Conservation (phyloP, 2,797 vertebrate species). For the Sebastes steindachneri region DNA sequence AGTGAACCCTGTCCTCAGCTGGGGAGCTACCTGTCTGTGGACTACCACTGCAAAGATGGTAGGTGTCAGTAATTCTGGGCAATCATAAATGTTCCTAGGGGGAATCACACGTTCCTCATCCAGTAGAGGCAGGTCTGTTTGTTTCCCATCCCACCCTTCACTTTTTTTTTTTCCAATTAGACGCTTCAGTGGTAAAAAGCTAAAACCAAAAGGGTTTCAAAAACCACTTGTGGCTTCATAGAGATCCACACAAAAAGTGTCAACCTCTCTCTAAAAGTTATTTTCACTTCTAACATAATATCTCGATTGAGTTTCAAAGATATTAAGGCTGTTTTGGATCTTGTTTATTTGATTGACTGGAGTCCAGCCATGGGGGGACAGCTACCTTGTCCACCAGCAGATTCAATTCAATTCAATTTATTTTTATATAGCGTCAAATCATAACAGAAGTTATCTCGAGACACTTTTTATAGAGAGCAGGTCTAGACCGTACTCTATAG, state of each 20-base stretch:
- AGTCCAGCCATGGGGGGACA: neutral
- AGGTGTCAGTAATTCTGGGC: constrained; percentile 37
- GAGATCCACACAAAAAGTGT: neutral
- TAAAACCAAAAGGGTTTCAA: neutral
- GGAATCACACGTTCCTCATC: neutral
- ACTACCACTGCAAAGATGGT: constrained; percentile 91
- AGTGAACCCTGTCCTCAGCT: constrained; percentile 85
- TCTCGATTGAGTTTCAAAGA: neutral
- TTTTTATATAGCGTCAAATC: no score
- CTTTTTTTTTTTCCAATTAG: neutral
- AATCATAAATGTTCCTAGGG: neutral
- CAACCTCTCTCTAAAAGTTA: neutral
- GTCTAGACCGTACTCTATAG: no score
- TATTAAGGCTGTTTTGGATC: neutral
- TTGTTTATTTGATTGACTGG: neutral
- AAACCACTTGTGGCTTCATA: neutral
- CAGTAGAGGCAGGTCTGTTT: neutral
- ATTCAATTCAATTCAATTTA: no score
- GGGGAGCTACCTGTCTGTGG: constrained; percentile 89
- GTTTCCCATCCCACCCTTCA: neutral
- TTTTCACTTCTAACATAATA: neutral
- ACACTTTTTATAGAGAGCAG: no score
- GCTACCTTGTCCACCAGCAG: neutral
- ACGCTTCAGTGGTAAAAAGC: neutral
- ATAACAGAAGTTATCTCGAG: no score